Conservation (phyloP, 2,113 vertebrate genomes). For the Ctenodactylus gundi region DNA sequence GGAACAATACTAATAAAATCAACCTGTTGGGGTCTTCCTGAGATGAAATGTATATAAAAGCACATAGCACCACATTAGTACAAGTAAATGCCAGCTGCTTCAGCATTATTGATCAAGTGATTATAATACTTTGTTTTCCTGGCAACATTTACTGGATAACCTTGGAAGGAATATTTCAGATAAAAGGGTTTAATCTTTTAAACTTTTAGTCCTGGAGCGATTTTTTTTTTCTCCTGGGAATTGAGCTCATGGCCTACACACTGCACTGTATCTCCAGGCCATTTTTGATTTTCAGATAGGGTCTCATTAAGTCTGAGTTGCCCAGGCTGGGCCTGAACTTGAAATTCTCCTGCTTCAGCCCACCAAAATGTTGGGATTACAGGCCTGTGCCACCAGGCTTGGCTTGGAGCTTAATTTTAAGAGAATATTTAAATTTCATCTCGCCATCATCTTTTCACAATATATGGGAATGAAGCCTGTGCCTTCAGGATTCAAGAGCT, state of each 20-base stretch:
- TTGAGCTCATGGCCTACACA: too few relatives aligned
- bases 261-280: too few relatives aligned
- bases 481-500: neutral
- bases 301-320: too few relatives aligned
- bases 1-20: neutral
- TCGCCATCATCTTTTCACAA: neutral
- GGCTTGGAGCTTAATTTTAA: neutral
- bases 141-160: neutral
- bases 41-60: slow-evolving; percentile 6
- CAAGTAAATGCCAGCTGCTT: neutral
- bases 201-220: neutral
- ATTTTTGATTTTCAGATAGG: too few relatives aligned
- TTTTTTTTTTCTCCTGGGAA: too few relatives aligned
- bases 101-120: neutral
- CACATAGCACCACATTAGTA: neutral
- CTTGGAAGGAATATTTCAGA: neutral
- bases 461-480: neutral
- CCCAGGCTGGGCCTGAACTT: too few relatives aligned
- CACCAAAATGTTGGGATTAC: too few relatives aligned
- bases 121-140: neutral
- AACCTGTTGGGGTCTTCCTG: neutral
- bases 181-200: neutral
- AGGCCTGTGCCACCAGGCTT: too few relatives aligned
- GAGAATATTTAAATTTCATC: neutral
- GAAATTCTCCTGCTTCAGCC: too few relatives aligned